Evolutionary conservation across 2,113 vertebrate genomes (phyloP).

Genomic region (Pelmatolapia mariae): DNA sequence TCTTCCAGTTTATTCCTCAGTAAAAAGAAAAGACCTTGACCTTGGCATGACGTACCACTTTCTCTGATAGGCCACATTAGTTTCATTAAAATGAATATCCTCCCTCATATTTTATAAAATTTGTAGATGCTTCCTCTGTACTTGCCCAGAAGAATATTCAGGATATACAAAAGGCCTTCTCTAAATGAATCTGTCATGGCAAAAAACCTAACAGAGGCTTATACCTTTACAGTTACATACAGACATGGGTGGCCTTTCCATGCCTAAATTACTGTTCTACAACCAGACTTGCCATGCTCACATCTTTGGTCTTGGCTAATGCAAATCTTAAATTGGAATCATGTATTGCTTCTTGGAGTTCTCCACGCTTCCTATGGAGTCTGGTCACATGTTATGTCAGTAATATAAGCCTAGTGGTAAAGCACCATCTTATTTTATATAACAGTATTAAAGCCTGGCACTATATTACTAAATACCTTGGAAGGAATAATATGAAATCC

Average conservation of each 20-base stretch:
- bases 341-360: neutral
- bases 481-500: neutral
- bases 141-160: neutral
- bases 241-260: neutral
- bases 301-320: neutral
- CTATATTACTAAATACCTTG: neutral
- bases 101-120: neutral
- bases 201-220: neutral
- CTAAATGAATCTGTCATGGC: neutral
- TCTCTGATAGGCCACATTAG: neutral
- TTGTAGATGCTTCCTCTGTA: neutral
- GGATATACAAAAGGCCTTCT: neutral
- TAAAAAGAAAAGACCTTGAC: neutral
- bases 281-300: neutral
- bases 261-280: neutral
- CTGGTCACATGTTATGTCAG: neutral
- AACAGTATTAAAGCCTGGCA: neutral
- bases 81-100: neutral
- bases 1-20: neutral
- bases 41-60: neutral
- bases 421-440: neutral
- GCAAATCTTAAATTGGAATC: neutral
- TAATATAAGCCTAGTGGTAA: neutral
- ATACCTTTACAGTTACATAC: neutral
- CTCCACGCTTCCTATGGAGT: neutral